A percentile compares a stretch with the other conserved stretches of the same genome.
phyloP scores from a whole-genome alignment of 1,140 invertebrate genomes.

The Orius insidiosus region DNA sequence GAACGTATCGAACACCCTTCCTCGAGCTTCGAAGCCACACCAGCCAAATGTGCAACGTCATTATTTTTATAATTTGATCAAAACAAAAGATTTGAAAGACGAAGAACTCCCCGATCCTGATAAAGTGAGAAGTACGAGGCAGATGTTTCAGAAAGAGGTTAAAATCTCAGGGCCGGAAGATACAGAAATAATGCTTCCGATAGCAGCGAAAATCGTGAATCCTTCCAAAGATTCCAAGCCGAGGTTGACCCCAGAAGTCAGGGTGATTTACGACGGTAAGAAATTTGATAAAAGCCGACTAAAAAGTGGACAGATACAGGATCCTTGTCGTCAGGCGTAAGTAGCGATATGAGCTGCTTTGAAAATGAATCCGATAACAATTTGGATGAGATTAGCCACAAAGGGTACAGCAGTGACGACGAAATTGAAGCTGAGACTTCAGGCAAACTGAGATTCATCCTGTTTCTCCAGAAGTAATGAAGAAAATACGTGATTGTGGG shows the following conservation, averaged over 20 bases:
- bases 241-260: slow-evolving; percentile 17
- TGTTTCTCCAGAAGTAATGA: slow-evolving; percentile 45
- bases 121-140: slow-evolving; percentile 55
- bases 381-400: slow-evolving; percentile 21
- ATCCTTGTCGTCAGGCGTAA: slow-evolving; percentile 33
- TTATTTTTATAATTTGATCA: slow-evolving; percentile 66
- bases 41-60: slow-evolving; percentile 35
- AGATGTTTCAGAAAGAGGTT: slow-evolving; percentile 46
- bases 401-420: slow-evolving; percentile 19
- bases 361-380: slow-evolving; percentile 27
- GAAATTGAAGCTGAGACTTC: slow-evolving; percentile 22
- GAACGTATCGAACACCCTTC: slow-evolving; percentile 18
- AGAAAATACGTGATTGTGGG: slow-evolving; percentile 68
- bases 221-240: slow-evolving; percentile 3
- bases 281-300: slow-evolving; percentile 5
- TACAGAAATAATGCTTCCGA: slow-evolving; percentile 13
- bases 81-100: slow-evolving; percentile 63
- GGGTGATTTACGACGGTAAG: slow-evolving; percentile 11
- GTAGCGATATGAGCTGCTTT: slow-evolving; percentile 29
- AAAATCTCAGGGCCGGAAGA: slow-evolving; percentile 15
- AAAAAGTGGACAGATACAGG: slow-evolving; percentile 27
- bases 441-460: slow-evolving; percentile 21
- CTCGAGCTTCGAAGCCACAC: slow-evolving; percentile 19
- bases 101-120: slow-evolving; percentile 70
- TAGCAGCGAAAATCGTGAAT: slow-evolving; percentile 12